A percentile compares a stretch with the other conserved stretches of the same genome.
These are phyloP conservation scores for Promerops cafer DNA, from an alignment of 2,113 vertebrate species.

Conservation along the genomic window DNA sequence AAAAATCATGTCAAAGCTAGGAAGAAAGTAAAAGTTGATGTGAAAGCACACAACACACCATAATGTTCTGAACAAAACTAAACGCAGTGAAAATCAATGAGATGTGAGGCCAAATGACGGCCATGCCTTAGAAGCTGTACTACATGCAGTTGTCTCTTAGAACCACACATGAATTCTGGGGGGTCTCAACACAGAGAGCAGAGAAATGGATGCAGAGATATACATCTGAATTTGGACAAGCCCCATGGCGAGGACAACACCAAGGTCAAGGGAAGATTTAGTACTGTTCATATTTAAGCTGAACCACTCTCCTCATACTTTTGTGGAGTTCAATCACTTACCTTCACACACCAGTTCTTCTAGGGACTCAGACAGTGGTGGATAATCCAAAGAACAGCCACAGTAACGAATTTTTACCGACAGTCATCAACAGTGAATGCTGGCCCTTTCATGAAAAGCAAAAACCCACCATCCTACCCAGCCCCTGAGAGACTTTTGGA, in stretches of 20 bases:
- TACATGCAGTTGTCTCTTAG: background rate
- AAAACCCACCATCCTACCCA: background rate
- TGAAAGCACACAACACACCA: background rate
- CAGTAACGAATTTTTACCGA: background rate
- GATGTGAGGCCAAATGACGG: background rate
- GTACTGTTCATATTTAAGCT: background rate
- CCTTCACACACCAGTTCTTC: background rate
- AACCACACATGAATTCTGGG: background rate
- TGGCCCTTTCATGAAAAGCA: background rate
- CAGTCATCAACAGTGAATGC: background rate
- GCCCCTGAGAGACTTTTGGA: background rate
- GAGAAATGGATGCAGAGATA: background rate
- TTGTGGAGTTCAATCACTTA: background rate
- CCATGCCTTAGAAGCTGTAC: background rate
- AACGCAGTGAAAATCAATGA: background rate
- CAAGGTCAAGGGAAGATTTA: background rate
- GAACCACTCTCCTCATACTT: background rate
- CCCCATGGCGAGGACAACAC: fast-evolving
- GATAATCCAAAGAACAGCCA: background rate
- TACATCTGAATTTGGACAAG: background rate
- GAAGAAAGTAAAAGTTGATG: background rate
- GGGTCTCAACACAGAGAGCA: background rate
- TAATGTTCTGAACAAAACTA: background rate
- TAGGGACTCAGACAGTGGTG: background rate
- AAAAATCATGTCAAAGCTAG: background rate